A percentile compares a stretch with the other conserved stretches of the same genome.
phyloP scores from a whole-genome alignment of 1,140 invertebrate genomes.

The Bombus terrestris region DNA sequence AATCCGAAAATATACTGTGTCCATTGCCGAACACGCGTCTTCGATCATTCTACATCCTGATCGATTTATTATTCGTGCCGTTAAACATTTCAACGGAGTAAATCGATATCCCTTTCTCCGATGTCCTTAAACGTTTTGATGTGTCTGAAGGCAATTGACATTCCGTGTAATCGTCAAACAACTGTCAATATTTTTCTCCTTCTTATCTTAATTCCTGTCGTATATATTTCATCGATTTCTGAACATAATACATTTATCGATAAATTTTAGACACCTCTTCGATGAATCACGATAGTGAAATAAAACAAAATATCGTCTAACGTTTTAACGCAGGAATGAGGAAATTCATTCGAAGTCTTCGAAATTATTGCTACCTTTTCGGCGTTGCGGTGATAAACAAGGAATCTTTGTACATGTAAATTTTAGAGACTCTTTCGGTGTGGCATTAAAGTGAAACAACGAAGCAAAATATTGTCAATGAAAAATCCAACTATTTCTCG shows the following conservation, averaged over 20 bases:
- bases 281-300: neutral
- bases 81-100: neutral
- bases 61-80: neutral
- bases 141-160: neutral
- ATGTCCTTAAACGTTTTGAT: neutral
- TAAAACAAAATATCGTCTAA: neutral
- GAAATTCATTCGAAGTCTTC: too few relatives aligned
- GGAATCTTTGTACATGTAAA: rapidly evolving
- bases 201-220: neutral
- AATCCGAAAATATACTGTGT: conserved; percentile 43
- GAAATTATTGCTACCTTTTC: too few relatives aligned
- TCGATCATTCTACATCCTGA: neutral
- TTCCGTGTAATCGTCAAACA: neutral
- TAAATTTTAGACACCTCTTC: too few relatives aligned
- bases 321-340: too few relatives aligned
- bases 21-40: neutral
- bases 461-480: neutral
- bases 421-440: too few relatives aligned
- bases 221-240: neutral
- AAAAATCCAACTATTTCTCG: neutral
- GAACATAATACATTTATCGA: neutral
- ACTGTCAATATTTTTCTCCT: neutral
- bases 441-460: neutral
- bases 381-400: too few relatives aligned
- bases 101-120: neutral